Base-by-base conservation (phyloP, 2,888 invertebrate genomes). In the Panzeria rudis region DNA sequence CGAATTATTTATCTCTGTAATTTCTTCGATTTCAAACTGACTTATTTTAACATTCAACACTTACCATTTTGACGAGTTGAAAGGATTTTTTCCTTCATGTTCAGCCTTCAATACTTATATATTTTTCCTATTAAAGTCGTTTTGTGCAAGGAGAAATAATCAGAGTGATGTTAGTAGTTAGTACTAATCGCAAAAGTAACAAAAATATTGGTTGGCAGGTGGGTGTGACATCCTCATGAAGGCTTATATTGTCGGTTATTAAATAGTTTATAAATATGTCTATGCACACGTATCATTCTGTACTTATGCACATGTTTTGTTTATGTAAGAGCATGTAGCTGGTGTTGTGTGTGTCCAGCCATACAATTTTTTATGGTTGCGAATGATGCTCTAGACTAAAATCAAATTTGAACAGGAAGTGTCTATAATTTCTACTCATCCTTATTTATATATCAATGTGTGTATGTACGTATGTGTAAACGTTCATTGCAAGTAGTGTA, bases 371-470 rank as follows among this genome's bases (percentile, higher is more conserved):
- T 78, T 68, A 69, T 25, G 41, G 44, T 25, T 61, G 44, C 50
- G 17, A 41, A 41, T 66, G 62, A 52, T 64, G 68, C 47, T 75
- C 54, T 69, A 77, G 80, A 76, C 85, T 85, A 72, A 91, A 91
- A 91, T 90, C 91, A 90, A 90, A 91, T 89, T 90, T 89, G 87
- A 64, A 56, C 54, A 89, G 89, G 89, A 90, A 91, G 89, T 90
- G 89, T 89, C 89, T 89, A 90, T 91, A 91, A 91, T 91, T 91
- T 87, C 90, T 89, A 90, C 66, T 23, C 89, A n/a, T 9, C 3
- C 1, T 20, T 35, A 35, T 35, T 15, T 44, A 17, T 56, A 61
- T 29, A 17, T 47, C 29, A 15, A 13, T 20, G 13, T 52, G 1
- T 17, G 4, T 23, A n/a, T 8, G 41, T 17, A 11, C 3, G 0